Evolutionary conservation across 2,797 vertebrate genomes (phyloP), one percentile per base, ranked within the genome.

Genomic region (Myotis findleyi): DNA sequence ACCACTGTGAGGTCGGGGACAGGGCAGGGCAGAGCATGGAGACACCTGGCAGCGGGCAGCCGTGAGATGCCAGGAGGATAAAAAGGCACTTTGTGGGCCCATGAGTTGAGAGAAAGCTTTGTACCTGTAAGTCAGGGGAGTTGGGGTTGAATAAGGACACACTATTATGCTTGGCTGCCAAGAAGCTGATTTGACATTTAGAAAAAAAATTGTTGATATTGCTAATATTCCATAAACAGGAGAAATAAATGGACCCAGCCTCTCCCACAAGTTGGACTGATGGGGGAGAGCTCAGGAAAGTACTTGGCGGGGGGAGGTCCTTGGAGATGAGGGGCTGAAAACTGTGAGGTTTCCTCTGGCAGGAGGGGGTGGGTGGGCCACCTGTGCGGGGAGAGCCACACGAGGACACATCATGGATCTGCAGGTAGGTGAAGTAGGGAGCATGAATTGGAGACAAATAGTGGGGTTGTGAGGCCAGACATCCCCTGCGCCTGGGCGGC

Each of bases 171-270:
- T 96, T 92, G 83, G 89, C 41, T 36, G 18, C 82, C 5, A n/a
- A 73, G 49, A 88, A 51, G 89, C 47, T 82, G 77, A 79, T 62
- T 51, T 96, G 92, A 94, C 92, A 94, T 95, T 96, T 94, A 69
- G 88, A 55, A 73, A 94, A 53, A 90, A 91, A 87, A 88, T 73
- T 41, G 76, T 55, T 21, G 59, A 91, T 41, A 33, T 64, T 76
- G 62, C 36, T 91, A 73, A 68, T 91, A 77, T 59, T 87, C 83
- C 21, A 8, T 92, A 77, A 88, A 51, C 33, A 69, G 73, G 57
- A 85, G 21, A 66, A 87, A 21, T 59, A 53, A 6, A 5, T 14
- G 33, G 66, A 23, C 66, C 25, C 44, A 30, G 33, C 11, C 64
- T 51, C 23, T 7, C 18, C 23, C 41, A 23, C 44, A 71, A 33